Evolutionary conservation across 2,888 invertebrate genomes (phyloP), one percentile per base, ranked within the genome.

Genomic region (Melangyna quadrimaculata): DNA sequence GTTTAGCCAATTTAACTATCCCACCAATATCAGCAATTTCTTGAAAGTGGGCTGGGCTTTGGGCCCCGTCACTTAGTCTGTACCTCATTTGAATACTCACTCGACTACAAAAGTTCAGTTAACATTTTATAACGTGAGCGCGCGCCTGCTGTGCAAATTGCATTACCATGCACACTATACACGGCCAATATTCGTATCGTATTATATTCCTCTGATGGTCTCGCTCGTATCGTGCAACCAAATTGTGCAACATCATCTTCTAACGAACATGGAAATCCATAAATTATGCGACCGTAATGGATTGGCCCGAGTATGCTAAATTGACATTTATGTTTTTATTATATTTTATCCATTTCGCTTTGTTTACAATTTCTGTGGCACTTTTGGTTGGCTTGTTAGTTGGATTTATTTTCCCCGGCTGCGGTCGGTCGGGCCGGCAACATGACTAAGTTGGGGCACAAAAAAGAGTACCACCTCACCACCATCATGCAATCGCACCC

Each of bases 301-400:
- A 88, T 88, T 88, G 88, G 87, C 74, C 86, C 74, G 84, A 87
- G 88, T 88, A 88, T 88, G 88, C 87, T 88, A 88, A 88, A 88
- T 88, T 88, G 88, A 88, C 88, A 86, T 88, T 88, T 88, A 88
- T 88, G 88, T 88, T 88, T 88, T 88, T 88, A 88, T 88, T 88
- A 88, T 89, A 88, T 89, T 88, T 88, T 88, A 81, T 81, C 81
- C 86, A 86, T 81, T 86, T 59, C 27, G 81, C 81, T 78, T 80
- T 86, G 81, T 78, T 78, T 70, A 61, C 61, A 57, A n/a, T 53
- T 78, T 59, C 77, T 86, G 81, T 72, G 67, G 48, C 81, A 81
- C 81, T 86, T n/a, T 81, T 81, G 69, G 81, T 81, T 86, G 73
- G 81, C 78, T 86, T 86, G 86, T 86, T 86, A 86, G 86, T 78